Base-by-base conservation (phyloP, 1,140 invertebrate genomes). In the Drosophila nasuta region DNA sequence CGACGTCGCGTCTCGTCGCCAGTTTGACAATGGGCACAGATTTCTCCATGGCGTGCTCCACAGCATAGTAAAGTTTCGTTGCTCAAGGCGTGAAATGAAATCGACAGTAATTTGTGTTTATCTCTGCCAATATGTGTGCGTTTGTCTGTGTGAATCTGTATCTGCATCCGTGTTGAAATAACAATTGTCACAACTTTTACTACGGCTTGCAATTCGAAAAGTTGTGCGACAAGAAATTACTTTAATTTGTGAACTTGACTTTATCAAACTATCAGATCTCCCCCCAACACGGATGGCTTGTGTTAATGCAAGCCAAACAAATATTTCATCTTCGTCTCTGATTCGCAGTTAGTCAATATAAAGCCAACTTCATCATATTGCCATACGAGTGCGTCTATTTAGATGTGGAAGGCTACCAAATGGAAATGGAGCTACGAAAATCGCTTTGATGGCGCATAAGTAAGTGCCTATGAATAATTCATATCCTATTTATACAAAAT, bases 11-110 rank as follows among this genome's bases (percentile, higher is more conserved):
- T 10, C 38, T 62, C 54, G 75, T 59, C 38, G 60, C 51, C 71
- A 62, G 51, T 60, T 60, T 70, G 59, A 64, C 66, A 59, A 64
- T 58, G 59, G 71, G 52, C 56, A 48, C 38, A 70, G 62, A 72
- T 76, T 77, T 69, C 33, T 30, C 20, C 64, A 33, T 41, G 74
- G 58, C 75, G 64, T 63, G 48, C 68, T 81, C 56, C 63, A 46
- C 60, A 46, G 73, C 77, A 72, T 63, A 73, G 82, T 80, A 87
- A 88, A 89, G 70, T 88, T 88, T 89, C 73, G 57, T 72, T 89
- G 83, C 83, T 89, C 85, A 89, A 89, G 85, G 85, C 85, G 85
- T 89, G 77, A 88, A 88, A 88, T 88, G 85, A 88, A 88, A 88
- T 88, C 85, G 85, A 88, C 85, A 89, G 85, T 89, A 88, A 85